These are phyloP conservation scores for Podabrus alpinus DNA, from an alignment of 2,888 invertebrate genomes.

Conservation along the genomic window DNA sequence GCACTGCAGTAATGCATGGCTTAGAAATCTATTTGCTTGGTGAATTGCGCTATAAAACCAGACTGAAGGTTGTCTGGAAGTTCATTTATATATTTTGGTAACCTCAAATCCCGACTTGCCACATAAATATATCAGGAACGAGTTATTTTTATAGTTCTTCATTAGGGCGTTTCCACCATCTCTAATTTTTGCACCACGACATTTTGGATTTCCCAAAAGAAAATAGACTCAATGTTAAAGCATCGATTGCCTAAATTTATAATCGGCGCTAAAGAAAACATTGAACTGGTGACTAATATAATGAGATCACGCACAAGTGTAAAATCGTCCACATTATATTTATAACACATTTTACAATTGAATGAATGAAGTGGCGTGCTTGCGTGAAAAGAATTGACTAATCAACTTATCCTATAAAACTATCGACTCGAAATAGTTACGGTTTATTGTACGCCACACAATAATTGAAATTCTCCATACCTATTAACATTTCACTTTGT, in stretches of 20 bases:
- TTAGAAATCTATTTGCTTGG: background rate
- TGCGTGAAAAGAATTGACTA: slow-evolving; percentile 7
- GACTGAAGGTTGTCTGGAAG: background rate
- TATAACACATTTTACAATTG: slow-evolving; percentile 9
- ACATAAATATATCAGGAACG: background rate
- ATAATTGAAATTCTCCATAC: background rate
- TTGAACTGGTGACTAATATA: slow-evolving; percentile 2
- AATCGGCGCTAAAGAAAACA: background rate
- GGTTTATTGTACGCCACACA: background rate
- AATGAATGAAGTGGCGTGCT: slow-evolving; percentile 16
- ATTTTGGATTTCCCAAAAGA: background rate
- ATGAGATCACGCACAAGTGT: slow-evolving; percentile 14
- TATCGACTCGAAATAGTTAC: background rate
- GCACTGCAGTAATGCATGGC: background rate
- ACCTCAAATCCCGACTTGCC: background rate
- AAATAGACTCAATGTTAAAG: background rate
- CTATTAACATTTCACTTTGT: background rate
- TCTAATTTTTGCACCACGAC: background rate
- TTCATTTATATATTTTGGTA: background rate
- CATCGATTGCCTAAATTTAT: background rate
- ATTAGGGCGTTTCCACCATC: background rate
- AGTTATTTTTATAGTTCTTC: background rate
- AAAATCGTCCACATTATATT: slow-evolving; percentile 12
- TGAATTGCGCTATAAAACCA: background rate
- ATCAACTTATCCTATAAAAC: background rate